Base-by-base conservation (phyloP, 2,797 vertebrate species). In the Chelmon rostratus region DNA sequence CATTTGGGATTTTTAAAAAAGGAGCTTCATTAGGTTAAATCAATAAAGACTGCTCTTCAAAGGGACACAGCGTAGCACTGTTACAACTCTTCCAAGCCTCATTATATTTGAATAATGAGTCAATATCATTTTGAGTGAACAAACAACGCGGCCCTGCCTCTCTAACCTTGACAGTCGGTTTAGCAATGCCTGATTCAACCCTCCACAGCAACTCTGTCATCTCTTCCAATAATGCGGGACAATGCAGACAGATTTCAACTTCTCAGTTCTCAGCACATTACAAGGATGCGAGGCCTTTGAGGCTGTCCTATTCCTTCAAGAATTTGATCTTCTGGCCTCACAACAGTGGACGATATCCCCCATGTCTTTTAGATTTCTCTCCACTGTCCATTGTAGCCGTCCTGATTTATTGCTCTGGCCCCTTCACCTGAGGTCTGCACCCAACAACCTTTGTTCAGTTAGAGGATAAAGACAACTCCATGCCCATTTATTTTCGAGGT, bases 41-140 rank as follows among this genome's bases (percentile, higher is more conserved):
- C 88, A 87, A 86, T 89, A 76, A 77, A 76, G 40, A 47, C 62
- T 50, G 16, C 35, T 79, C 80, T 81, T 90, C 84, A 90, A 89
- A 87, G 78, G 42, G 59, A 67, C 56, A 58, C 13, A 28, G 50
- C 15, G 35, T 52, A 69, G 44, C 57, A 69, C 61, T 44, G 64
- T 38, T 76, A 38, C 52, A 72, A 76, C 74, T 78, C 76, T 71
- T 66, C 28, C 12, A 35, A 83, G 84, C 54, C 75, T 85, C 64
- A 72, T 89, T 89, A 83, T 38, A 73, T 73, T 53, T 79, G 56
- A 87, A 90, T 83, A 85, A 88, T 88, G 74, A 78, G 50, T 33
- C 46, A 81, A 80, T 76, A 64, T 69, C 23, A 66, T 70, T 73
- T 72, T 56, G 40, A 71, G 63, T 66, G 76, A 89, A 85, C 68